Conservation (phyloP, 1,140 invertebrate genomes). For the Brachionus calyciflorus region DNA sequence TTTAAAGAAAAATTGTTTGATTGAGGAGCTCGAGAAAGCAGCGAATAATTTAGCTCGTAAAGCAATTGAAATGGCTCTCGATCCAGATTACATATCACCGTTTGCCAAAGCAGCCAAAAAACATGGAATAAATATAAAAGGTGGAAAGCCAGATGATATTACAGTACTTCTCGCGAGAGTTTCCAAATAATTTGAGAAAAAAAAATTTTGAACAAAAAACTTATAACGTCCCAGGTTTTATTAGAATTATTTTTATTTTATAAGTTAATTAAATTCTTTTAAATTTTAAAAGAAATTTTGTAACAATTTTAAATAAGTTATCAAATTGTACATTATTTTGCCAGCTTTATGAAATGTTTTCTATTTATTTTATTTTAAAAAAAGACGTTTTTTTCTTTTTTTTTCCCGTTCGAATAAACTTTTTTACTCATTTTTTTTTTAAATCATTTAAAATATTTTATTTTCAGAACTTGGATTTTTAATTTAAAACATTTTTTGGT, state of each 20-base stretch:
- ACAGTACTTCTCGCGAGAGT: slow-evolving; percentile 74
- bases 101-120: slow-evolving; percentile 85
- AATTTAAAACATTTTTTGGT: no score
- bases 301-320: no score
- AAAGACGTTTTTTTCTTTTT: no score
- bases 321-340: slow-evolving; percentile 7
- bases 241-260: background rate
- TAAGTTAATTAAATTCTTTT: background rate
- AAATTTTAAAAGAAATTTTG: no score
- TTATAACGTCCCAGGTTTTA: background rate
- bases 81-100: slow-evolving; percentile 88
- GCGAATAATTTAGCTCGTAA: slow-evolving; percentile 92
- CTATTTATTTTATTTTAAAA: background rate
- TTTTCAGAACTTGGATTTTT: no score
- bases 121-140: slow-evolving; percentile 56
- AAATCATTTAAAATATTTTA: no score
- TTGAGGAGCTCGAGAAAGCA: slow-evolving; percentile 71
- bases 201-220: background rate
- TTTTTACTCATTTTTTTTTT: no score
- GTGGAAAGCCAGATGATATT: slow-evolving; percentile 94
- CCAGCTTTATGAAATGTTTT: slow-evolving; percentile 17
- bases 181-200: background rate
- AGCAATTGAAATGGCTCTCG: slow-evolving; percentile 85
- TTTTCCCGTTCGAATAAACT: no score
- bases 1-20: slow-evolving; percentile 4